phyloP scores from a whole-genome alignment of 1,140 invertebrate genomes.

The Hormaphis cornu region DNA sequence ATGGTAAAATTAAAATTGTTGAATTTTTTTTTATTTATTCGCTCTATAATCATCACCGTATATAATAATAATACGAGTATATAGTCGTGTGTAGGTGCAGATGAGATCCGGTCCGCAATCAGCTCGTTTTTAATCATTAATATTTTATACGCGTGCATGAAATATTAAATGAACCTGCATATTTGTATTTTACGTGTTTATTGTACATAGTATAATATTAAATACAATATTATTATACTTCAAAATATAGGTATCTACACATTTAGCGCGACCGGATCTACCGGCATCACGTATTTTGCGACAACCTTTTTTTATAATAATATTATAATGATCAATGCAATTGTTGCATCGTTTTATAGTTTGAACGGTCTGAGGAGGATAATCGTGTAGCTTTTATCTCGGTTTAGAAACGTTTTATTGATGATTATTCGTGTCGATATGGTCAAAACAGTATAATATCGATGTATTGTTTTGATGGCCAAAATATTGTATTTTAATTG shows the following conservation, averaged over 20 bases:
- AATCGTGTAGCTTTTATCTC: conserved; percentile 3
- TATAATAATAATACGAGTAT: no score
- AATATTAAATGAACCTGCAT: no score
- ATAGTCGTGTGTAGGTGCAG: conserved; percentile 11
- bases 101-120: not conserved
- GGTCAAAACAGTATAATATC: not conserved
- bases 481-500: not conserved
- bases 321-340: not conserved
- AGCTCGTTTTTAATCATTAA: conserved; percentile 6
- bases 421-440: not conserved
- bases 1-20: conserved; percentile 25
- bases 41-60: conserved; percentile 16
- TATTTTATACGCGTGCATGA: no score
- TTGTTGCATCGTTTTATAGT: conserved; percentile 15
- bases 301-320: conserved; percentile 10
- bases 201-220: no score
- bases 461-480: not conserved
- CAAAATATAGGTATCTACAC: not conserved
- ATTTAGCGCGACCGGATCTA: not conserved
- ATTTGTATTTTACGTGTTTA: no score
- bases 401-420: conserved; percentile 11
- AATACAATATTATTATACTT: no score
- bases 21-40: conserved; percentile 18
- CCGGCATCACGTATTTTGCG: not conserved
- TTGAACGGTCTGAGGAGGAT: not conserved